Conservation (phyloP, 2,888 invertebrate genomes). For the Muschampia staudingeri region DNA sequence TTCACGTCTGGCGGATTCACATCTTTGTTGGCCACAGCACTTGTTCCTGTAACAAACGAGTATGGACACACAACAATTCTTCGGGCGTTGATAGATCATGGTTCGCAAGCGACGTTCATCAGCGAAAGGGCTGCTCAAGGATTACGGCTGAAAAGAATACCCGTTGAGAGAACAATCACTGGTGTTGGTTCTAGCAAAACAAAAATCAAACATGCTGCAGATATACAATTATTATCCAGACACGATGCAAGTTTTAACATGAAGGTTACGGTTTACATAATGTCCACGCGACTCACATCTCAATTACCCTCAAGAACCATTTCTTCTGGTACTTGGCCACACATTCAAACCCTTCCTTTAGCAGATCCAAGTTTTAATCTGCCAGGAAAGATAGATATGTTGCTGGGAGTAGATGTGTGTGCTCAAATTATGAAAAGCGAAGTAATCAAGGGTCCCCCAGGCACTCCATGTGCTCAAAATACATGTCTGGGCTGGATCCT, state of each 20-base stretch:
- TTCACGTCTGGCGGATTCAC: constrained; percentile 35
- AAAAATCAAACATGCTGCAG: not conserved
- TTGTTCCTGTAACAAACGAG: constrained; percentile 57
- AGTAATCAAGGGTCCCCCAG: constrained; percentile 57
- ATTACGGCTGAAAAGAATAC: not conserved
- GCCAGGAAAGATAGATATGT: constrained; percentile 65
- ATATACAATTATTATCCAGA: constrained; percentile 31
- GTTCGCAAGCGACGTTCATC: constrained; percentile 65
- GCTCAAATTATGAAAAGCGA: constrained; percentile 29
- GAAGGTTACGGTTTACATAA: not conserved
- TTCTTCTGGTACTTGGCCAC: constrained; percentile 45
- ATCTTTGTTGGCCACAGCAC: constrained; percentile 67
- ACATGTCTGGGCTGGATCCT: constrained; percentile 62
- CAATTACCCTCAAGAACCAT: not conserved
- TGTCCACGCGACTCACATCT: not conserved
- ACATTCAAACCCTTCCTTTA: constrained; percentile 53
- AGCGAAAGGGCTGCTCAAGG: constrained; percentile 61
- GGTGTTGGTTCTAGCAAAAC: constrained; percentile 30
- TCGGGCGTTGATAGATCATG: constrained; percentile 66
- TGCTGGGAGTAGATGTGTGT: constrained; percentile 61
- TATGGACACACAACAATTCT: constrained; percentile 56
- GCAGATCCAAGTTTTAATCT: constrained; percentile 61
- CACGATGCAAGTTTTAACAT: not conserved
- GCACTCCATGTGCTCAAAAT: constrained; percentile 60
- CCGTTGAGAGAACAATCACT: not conserved